These are phyloP conservation scores for Percopsis omiscomaycus DNA, from an alignment of 2,797 vertebrate species.

Conservation along the genomic window DNA sequence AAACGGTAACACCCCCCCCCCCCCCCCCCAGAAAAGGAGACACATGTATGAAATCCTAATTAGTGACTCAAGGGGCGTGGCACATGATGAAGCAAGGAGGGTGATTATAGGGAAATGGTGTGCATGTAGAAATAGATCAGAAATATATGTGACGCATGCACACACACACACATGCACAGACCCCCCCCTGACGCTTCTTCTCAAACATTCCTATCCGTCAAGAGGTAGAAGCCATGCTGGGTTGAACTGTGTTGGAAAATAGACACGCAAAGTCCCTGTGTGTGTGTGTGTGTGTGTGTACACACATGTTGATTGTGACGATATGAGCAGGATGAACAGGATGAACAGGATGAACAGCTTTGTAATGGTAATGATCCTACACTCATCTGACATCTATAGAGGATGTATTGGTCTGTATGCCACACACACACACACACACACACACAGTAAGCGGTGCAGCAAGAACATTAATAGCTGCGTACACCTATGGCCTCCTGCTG, in stretches of 20 bases:
- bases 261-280: background rate
- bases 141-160: background rate
- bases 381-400: background rate
- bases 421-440: constrained; percentile 1
- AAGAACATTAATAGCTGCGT: too few relatives aligned
- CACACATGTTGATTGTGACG: too few relatives aligned
- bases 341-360: background rate
- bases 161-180: background rate
- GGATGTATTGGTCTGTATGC: background rate
- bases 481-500: too few relatives aligned
- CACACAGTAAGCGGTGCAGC: background rate
- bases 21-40: background rate
- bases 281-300: background rate
- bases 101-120: background rate
- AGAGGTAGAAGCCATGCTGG: background rate
- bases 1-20: too few relatives aligned
- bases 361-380: background rate
- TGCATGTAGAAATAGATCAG: background rate
- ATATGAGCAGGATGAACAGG: background rate
- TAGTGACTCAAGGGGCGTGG: too few relatives aligned
- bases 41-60: too few relatives aligned
- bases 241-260: background rate
- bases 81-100: background rate
- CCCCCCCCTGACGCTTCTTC: background rate
- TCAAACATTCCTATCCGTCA: background rate